Evolutionary conservation across 2,797 vertebrate genomes (phyloP).

Genomic region (Pelodytes ibericus): DNA sequence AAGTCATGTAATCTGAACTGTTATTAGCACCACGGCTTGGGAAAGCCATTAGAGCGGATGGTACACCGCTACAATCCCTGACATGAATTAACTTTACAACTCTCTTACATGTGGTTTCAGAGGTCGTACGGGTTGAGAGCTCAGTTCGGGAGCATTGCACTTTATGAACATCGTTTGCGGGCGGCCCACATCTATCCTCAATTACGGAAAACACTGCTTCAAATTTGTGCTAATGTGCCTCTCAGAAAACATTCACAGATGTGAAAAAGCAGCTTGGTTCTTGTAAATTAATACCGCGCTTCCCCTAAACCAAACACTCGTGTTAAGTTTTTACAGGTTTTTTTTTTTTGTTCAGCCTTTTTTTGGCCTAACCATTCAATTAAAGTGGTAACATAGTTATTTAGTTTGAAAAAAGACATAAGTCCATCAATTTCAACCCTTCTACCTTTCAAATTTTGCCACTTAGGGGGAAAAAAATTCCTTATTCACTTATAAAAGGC

Average conservation of each 20-base stretch:
- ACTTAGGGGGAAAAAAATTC: too few species aligned
- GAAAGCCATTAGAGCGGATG: neutral
- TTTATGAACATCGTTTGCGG: slow-evolving; percentile 39
- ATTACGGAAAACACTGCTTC: slow-evolving; percentile 42
- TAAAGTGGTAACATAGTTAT: too few species aligned
- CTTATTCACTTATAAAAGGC: too few species aligned
- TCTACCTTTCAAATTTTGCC: too few species aligned
- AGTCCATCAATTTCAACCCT: too few species aligned
- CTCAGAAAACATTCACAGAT: slow-evolving; percentile 42
- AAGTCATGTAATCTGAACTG: neutral
- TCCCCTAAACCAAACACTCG: neutral
- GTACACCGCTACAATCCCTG: slow-evolving; percentile 1
- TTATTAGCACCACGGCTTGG: neutral
- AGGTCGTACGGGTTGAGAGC: neutral
- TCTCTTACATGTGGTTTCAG: neutral
- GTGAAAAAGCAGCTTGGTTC: slow-evolving; percentile 11
- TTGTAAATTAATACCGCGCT: slow-evolving; percentile 11
- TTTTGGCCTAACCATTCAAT: too few species aligned
- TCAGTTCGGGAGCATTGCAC: slow-evolving; percentile 1
- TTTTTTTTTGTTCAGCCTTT: too few species aligned
- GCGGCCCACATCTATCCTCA: slow-evolving; percentile 32
- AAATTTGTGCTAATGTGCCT: slow-evolving; percentile 43
- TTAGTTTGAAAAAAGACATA: too few species aligned
- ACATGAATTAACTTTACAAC: neutral
- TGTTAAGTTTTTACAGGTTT: neutral